Conservation (phyloP, 2,113 vertebrate genomes). For the Phrynosoma blainvillii region DNA sequence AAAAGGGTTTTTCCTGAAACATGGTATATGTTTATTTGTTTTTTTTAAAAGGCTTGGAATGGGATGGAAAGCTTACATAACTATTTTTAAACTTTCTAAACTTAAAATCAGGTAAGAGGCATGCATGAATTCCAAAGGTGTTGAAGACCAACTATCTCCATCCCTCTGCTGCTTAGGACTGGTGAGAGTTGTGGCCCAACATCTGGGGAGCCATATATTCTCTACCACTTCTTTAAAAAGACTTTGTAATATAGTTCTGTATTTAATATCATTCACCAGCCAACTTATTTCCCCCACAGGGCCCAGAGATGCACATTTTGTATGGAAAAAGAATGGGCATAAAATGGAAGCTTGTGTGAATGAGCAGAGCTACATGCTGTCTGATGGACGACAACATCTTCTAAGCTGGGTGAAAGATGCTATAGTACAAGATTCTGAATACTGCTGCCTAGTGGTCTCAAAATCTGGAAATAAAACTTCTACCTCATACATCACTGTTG, state of each 20-base stretch:
- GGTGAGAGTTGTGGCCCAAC: not conserved
- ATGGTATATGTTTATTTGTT: not conserved
- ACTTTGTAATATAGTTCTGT: not conserved
- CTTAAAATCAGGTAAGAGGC: too few species aligned
- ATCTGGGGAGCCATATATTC: not conserved
- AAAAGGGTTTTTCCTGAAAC: not conserved
- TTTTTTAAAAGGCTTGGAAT: too few species aligned
- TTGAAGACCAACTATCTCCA: not conserved
- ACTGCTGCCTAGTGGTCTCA: slow-evolving; percentile 83
- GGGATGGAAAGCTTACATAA: not conserved
- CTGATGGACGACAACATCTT: slow-evolving; percentile 76
- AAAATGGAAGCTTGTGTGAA: slow-evolving; percentile 74
- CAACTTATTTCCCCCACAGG: slow-evolving; percentile 73
- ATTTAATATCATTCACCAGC: not conserved
- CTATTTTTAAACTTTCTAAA: not conserved
- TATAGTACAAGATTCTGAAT: slow-evolving; percentile 79
- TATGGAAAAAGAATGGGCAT: slow-evolving; percentile 87
- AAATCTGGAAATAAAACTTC: slow-evolving; percentile 76
- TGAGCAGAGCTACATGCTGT: slow-evolving; percentile 74
- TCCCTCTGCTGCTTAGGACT: not conserved
- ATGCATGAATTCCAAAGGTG: not conserved
- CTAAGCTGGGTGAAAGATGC: slow-evolving; percentile 90
- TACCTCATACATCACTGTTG: slow-evolving; percentile 76
- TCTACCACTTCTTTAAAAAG: not conserved
- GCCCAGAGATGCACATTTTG: slow-evolving; percentile 80